Evolutionary conservation across 2,113 vertebrate species (phyloP).

Genomic region (Cinclus cinclus): DNA sequence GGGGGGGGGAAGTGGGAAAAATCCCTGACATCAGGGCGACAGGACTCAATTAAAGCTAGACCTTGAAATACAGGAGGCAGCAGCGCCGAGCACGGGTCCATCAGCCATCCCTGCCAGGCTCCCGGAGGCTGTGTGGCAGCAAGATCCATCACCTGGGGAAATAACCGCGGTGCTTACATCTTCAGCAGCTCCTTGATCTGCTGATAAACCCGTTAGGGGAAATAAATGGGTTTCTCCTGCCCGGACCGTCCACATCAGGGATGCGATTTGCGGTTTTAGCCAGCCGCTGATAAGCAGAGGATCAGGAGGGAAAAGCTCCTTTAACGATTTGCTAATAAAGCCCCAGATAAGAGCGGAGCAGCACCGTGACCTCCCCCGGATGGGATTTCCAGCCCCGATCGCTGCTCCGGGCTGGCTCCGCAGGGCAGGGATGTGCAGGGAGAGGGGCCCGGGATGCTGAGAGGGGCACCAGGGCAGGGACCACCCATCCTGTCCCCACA

Average conservation of each 20-base stretch:
- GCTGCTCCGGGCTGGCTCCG: not conserved
- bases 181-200: conserved; percentile 32
- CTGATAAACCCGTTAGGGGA: conserved; percentile 52
- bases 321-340: not conserved
- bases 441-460: not conserved
- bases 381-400: not conserved
- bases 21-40: not conserved
- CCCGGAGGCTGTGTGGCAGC: conserved; percentile 7
- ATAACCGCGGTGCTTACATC: conserved; percentile 37
- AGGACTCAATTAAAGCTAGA: conserved; percentile 18
- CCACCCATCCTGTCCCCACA: fast-evolving
- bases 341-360: not conserved
- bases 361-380: not conserved
- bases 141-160: conserved; percentile 48
- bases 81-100: not conserved
- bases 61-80: not conserved
- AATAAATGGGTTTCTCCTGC: conserved; percentile 44
- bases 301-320: not conserved
- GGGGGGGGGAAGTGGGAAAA: not conserved
- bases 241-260: not conserved
- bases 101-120: not conserved
- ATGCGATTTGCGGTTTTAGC: not conserved
- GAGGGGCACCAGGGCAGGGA: not conserved
- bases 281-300: not conserved
- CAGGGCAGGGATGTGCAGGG: not conserved